Base-by-base conservation (phyloP, 2,113 vertebrate genomes). In the Pagrus major region DNA sequence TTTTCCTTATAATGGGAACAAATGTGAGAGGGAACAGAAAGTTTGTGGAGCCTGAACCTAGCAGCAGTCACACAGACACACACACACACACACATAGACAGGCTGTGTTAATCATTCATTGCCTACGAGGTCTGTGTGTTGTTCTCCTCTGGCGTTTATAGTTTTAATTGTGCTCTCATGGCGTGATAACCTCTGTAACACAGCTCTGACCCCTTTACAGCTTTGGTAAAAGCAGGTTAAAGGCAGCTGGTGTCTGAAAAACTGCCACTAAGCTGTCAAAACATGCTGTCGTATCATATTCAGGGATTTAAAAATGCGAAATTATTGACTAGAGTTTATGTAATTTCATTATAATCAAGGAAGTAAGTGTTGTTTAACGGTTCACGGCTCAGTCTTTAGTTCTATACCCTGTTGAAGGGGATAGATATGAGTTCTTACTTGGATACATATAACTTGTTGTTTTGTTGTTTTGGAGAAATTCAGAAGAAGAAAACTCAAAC, bases 41-140 rank as follows among this genome's bases (percentile, higher is more conserved):
- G 55, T 69, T 55, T 60, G 42, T 60, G 66, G 37, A 39, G 63
- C 27, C 41, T 63, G 9, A 55, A 72, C 55, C 29, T 37, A 14
- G 44, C 37, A 71, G 10, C 51, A 63, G 80, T 29, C 42, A 14
- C 37, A 72, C n/a, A n/a, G n/a, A n/a, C n/a, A n/a, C n/a, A n/a
- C n/a, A n/a, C n/a, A n/a, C n/a, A n/a, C n/a, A n/a, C n/a, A n/a
- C 42, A 14, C 37, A 72, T n/a, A 29, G 41, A 5, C 18, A 51
- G 23, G 46, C 16, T 29, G 46, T 37, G 66, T 76, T 42, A 64
- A n/a, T 86, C 29, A 39, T 64, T 72, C 27, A 60, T 23, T n/a
- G n/a, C n/a, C n/a, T n/a, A 20, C 7, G 0, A 4, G 23, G 21
- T 11, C 10, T 12, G 2, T 23, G 7, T 69, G 27, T n/a, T 81